Evolutionary conservation across 2,888 invertebrate species (phyloP).

Genomic region (Ormyrus labotus): DNA sequence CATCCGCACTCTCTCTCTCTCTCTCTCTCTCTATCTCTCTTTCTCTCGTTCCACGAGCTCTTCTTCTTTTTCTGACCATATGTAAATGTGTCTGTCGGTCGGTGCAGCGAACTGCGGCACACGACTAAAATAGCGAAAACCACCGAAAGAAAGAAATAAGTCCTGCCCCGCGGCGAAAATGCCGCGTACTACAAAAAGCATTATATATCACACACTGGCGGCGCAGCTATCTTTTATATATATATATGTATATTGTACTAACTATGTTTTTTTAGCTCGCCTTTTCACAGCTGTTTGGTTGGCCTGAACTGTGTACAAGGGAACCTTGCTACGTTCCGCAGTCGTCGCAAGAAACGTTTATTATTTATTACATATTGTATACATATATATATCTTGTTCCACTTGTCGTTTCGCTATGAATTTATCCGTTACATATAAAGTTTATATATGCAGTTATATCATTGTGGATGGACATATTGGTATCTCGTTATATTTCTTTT

Average conservation of each 20-base stretch:
- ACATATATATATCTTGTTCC: conserved; percentile 26
- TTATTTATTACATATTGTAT: conserved; percentile 29
- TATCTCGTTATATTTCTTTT: conserved; percentile 56
- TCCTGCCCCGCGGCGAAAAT: not conserved
- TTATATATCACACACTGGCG: conserved; percentile 62
- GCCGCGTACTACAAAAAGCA: conserved; percentile 37
- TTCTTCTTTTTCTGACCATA: conserved; percentile 43
- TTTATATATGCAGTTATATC: conserved; percentile 26
- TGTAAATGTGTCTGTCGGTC: conserved; percentile 46
- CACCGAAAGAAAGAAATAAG: not conserved
- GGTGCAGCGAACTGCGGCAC: conserved; percentile 3
- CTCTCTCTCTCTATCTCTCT: conserved; percentile 47
- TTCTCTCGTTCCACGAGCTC: conserved; percentile 42
- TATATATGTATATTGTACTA: conserved; percentile 64
- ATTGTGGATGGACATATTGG: conserved; percentile 56
- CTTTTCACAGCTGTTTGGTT: conserved; percentile 75
- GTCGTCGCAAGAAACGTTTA: conserved; percentile 70
- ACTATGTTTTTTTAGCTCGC: conserved; percentile 75
- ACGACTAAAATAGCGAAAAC: conserved; percentile 3
- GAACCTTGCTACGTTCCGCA: conserved; percentile 76
- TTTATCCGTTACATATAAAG: conserved; percentile 5
- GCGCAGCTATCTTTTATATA: conserved; percentile 59
- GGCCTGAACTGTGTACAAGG: conserved; percentile 76
- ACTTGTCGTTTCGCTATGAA: conserved; percentile 3
- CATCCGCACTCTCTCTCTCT: conserved; percentile 56